Evolutionary conservation across 1,140 invertebrate genomes (phyloP), one percentile per base, ranked within the genome.

Genomic region (Parapsyche elsis): DNA sequence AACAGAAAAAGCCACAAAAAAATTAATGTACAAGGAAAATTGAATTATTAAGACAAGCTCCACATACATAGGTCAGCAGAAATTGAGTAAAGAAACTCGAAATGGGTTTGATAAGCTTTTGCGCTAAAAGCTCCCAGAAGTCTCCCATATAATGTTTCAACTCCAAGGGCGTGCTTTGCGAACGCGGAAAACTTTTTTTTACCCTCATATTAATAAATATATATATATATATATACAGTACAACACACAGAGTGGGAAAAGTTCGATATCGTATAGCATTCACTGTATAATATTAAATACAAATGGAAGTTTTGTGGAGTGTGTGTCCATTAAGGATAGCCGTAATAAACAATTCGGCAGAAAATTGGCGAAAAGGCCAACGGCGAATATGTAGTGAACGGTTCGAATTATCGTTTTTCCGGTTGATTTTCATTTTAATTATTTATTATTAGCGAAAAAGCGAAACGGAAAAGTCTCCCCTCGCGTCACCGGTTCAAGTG

Each of bases 61-160:
- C 7, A 53, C 16, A 53, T 53, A 53, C 16, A 53, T 53, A 67
- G 14, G 24, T 67, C 21, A 67, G 16, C 57, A 61, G 21, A 61
- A 61, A 21, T 61, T 21, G 57, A 61, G 7, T 19, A 19, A 61
- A 61, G 21, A 61, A 61, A n/a, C 16, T 21, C 7, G n/a, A 19
- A 61, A 67, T 30, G 24, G 23, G 10, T 67, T 30, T 67, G 24
- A 67, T 67, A 67, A 67, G 64, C 19, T 30, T 26, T 67, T 23
- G 16, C 9, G 24, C 64, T 26, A 67, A 67, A 67, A 67, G 64
- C 64, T 23, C 21, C 64, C 9, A 4, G 14, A 12, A 26, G 16
- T 61, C 21, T 61, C 59, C 23, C 64, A 67, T 67, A 67, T 67
- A 67, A 67, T 67, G 64, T 67, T 67, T 67, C 64, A 30, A 10